Evolutionary conservation across 23 tunicate species (phyloP).

Genomic region (Ciona savignyi): DNA sequence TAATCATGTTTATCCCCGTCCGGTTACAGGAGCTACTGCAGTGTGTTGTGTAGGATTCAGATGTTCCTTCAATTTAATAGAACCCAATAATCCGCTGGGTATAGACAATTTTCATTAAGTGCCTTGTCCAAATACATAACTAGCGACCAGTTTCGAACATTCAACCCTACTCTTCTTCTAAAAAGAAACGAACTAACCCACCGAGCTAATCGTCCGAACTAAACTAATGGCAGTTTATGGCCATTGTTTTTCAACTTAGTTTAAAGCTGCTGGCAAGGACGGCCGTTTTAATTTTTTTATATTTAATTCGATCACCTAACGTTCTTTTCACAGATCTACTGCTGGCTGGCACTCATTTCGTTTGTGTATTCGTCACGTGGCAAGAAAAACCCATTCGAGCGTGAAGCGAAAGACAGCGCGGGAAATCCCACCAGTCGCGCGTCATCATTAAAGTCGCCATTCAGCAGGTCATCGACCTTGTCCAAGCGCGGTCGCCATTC

Average conservation of each 20-base stretch:
- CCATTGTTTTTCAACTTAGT: neutral
- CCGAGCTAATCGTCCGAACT: too few relatives aligned
- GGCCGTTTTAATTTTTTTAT: neutral
- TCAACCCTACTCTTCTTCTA: too few relatives aligned
- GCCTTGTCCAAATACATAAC: too few relatives aligned
- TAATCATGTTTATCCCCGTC: too few relatives aligned
- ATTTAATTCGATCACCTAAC: neutral
- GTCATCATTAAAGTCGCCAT: conserved; percentile 21
- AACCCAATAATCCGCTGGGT: too few relatives aligned
- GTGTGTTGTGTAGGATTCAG: too few relatives aligned
- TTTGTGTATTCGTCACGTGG: conserved; percentile 32
- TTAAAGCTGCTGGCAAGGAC: neutral
- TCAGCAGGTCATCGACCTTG: conserved; percentile 64
- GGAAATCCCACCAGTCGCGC: neutral
- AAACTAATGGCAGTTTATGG: neutral
- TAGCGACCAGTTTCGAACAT: too few relatives aligned
- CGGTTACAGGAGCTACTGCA: too few relatives aligned
- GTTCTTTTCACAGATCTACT: conserved; percentile 33
- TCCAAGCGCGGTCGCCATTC: conserved; percentile 61
- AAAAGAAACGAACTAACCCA: too few relatives aligned
- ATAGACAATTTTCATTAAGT: too few relatives aligned
- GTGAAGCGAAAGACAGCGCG: neutral
- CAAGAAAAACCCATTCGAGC: conserved; percentile 28
- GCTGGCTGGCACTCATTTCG: conserved; percentile 68
- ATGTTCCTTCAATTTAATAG: too few relatives aligned